A percentile compares a stretch with the other conserved stretches of the same genome.
These are phyloP conservation scores for Paraescarpia echinospica DNA, from an alignment of 1,140 invertebrate genomes.

Conservation along the genomic window DNA sequence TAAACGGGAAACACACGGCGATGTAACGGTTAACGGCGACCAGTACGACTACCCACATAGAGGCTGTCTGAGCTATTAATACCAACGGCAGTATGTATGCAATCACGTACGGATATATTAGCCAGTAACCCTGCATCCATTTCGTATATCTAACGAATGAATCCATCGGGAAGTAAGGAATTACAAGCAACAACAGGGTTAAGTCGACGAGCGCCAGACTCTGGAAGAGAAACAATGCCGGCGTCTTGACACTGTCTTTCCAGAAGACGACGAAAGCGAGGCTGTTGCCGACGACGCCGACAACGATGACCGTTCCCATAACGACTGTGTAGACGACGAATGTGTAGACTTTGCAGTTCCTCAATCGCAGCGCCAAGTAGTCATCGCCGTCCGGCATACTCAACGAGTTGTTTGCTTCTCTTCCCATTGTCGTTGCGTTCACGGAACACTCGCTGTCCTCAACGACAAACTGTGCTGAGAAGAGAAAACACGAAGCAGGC, in stretches of 20 bases:
- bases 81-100: constrained; percentile 11
- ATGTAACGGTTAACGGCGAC: constrained; percentile 30
- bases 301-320: constrained; percentile 19
- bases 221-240: constrained; percentile 30
- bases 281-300: constrained; percentile 28
- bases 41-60: constrained; percentile 29
- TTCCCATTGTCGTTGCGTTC: too few relatives aligned
- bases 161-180: constrained; percentile 14
- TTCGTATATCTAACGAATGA: constrained; percentile 2
- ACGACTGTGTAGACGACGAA: constrained; percentile 27
- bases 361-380: neutral
- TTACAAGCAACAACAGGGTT: constrained; percentile 15
- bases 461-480: too few relatives aligned
- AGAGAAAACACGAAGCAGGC: too few relatives aligned
- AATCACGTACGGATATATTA: neutral
- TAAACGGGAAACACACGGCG: constrained; percentile 27
- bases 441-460: too few relatives aligned
- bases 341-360: constrained; percentile 24
- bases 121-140: neutral
- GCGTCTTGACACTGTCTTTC: constrained; percentile 25
- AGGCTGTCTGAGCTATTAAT: constrained; percentile 23
- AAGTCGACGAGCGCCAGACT: constrained; percentile 25
- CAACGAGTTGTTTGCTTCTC: too few relatives aligned
- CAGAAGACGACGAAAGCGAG: constrained; percentile 24
- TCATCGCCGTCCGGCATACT: too few relatives aligned